phyloP scores from a whole-genome alignment of 1,140 invertebrate species.

The Polypedilum pembai region DNA sequence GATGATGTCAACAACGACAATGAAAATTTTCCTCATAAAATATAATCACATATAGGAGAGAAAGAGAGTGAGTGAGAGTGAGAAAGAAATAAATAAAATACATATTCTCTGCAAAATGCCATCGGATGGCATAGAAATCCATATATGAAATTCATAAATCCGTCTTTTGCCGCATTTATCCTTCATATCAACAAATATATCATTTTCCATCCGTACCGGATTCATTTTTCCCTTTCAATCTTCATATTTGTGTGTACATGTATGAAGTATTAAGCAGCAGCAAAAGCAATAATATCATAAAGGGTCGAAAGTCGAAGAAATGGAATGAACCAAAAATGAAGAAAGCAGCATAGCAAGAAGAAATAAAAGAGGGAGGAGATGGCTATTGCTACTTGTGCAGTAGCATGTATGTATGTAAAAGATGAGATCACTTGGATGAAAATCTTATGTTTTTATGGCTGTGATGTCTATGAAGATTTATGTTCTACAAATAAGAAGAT shows the following conservation, averaged over 20 bases:
- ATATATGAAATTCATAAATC: constrained; percentile 14
- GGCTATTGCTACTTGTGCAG: background rate
- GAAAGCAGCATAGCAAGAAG: background rate
- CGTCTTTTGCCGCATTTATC: constrained; percentile 16
- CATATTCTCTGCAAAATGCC: background rate
- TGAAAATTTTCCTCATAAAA: too few relatives aligned
- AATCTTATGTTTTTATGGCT: constrained; percentile 23
- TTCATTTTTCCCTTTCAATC: constrained; percentile 17
- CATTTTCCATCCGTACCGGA: constrained; percentile 15
- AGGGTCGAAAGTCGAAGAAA: constrained; percentile 14
- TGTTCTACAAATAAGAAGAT: constrained; percentile 28
- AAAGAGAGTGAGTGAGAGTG: too few relatives aligned
- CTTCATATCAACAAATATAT: constrained; percentile 19
- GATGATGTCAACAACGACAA: too few relatives aligned
- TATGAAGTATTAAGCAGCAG: constrained; percentile 6
- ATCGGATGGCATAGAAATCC: background rate
- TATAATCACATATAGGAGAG: background rate
- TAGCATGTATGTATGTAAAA: background rate
- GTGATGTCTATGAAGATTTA: constrained; percentile 26
- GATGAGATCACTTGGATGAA: constrained; percentile 21
- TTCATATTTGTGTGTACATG: background rate
- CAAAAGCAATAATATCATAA: constrained; percentile 1
- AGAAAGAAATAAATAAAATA: background rate
- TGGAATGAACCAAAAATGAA: background rate
- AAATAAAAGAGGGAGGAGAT: background rate